A percentile compares a stretch with the other conserved stretches of the same genome.
Conservation (phyloP, 2,113 vertebrate genomes). For the Malurus alboscapulatus region DNA sequence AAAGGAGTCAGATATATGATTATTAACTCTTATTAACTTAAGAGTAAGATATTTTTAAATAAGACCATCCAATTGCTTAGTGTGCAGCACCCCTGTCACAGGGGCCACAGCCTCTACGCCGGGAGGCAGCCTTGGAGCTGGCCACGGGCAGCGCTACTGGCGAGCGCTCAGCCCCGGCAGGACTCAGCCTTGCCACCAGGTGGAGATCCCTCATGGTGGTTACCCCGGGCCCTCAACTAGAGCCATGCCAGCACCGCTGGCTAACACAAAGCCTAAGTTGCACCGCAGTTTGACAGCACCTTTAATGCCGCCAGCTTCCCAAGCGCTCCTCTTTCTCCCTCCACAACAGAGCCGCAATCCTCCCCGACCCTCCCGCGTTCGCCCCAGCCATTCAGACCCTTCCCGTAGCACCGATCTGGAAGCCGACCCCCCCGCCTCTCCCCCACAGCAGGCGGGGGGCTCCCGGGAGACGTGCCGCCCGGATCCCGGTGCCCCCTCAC, state of each 20-base stretch:
- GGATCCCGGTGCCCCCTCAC: not conserved
- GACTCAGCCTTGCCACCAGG: conserved; percentile 15
- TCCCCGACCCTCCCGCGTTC: accelerated
- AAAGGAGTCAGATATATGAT: not conserved
- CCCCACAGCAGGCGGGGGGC: not conserved
- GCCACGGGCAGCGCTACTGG: not conserved
- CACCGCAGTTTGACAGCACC: conserved; percentile 16
- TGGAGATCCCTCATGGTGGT: not conserved
- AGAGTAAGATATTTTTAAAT: not conserved
- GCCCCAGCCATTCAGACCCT: no score
- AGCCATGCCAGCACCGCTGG: not conserved
- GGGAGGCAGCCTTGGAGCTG: not conserved
- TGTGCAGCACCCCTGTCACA: accelerated
- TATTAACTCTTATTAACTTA: no score
- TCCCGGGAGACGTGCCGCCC: not conserved
- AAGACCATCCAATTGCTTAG: no score
- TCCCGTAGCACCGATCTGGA: no score
- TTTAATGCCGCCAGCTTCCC: not conserved
- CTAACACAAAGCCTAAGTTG: conserved; percentile 17
- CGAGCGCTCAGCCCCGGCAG: not conserved
- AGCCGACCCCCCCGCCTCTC: no score
- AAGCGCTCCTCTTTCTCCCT: no score
- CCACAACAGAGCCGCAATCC: not conserved
- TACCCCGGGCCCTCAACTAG: not conserved
- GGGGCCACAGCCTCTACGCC: accelerated